Conservation (phyloP, 2,797 vertebrate species). For the Pseudochaenichthys georgianus region DNA sequence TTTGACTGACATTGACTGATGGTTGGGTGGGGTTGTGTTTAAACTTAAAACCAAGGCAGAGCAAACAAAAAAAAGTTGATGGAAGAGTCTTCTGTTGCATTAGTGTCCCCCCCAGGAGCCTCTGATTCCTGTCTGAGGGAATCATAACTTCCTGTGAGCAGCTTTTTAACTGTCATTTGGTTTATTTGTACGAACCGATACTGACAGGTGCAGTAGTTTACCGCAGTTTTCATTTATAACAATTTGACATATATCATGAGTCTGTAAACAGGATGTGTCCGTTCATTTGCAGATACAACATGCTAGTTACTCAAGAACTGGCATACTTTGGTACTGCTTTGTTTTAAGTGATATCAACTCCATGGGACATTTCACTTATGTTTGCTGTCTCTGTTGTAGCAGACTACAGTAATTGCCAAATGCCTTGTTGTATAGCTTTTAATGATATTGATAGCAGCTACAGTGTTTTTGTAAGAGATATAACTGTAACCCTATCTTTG, state of each 20-base stretch:
- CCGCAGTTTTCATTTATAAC: neutral
- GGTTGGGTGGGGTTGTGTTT: conserved; percentile 34
- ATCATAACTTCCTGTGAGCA: conserved; percentile 33
- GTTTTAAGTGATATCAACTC: conserved; percentile 26
- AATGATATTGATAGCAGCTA: neutral
- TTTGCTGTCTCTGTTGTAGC: too few relatives aligned
- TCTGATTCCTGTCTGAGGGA: conserved; percentile 39
- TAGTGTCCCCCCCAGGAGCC: conserved; percentile 25
- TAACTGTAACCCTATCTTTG: neutral
- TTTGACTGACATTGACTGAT: conserved; percentile 24
- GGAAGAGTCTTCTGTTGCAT: conserved; percentile 10
- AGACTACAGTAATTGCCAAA: neutral
- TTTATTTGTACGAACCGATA: neutral
- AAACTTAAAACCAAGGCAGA: conserved; percentile 39
- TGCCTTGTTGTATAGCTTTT: neutral
- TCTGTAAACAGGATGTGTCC: neutral
- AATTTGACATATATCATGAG: neutral
- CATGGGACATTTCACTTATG: conserved; percentile 4
- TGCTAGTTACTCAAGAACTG: conserved; percentile 12
- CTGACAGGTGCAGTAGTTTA: neutral
- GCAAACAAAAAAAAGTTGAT: conserved; percentile 28
- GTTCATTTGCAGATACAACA: neutral
- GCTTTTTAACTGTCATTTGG: neutral
- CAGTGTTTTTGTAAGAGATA: neutral
- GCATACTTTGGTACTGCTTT: conserved; percentile 12